Percentiles rank a stretch among this genome's conserved stretches.
Conservation (phyloP, 2,888 invertebrate genomes). For the Neocrepidodera transversa region DNA sequence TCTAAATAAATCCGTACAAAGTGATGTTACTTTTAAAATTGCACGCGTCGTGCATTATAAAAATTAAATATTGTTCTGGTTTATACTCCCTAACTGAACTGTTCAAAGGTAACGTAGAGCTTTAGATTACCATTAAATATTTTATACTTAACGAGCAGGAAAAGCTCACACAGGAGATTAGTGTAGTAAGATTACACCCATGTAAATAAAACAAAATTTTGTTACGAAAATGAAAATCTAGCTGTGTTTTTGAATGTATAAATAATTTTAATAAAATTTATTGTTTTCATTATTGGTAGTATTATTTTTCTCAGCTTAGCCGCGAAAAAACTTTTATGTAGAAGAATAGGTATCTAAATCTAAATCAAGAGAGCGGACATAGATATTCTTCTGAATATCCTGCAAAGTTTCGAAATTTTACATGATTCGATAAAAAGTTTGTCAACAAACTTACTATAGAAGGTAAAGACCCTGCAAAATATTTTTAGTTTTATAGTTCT, state of each 20-base stretch:
- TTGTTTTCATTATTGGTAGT: too few species aligned
- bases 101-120: neutral
- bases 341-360: conserved; percentile 4
- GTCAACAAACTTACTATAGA: conserved; percentile 12
- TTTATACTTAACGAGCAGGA: conserved; percentile 27
- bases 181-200: conserved; percentile 32
- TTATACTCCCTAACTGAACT: too few species aligned
- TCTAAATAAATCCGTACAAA: too few species aligned
- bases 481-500: conserved; percentile 17
- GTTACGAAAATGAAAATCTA: neutral
- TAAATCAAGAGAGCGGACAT: conserved; percentile 3
- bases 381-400: conserved; percentile 9
- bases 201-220: conserved; percentile 11
- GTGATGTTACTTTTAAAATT: too few species aligned
- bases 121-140: conserved; percentile 25
- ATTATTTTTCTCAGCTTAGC: neutral
- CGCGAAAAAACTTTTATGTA: neutral
- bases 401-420: conserved; percentile 7
- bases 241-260: too few species aligned
- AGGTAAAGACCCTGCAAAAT: conserved; percentile 6
- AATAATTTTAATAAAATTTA: too few species aligned
- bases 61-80: too few species aligned
- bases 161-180: conserved; percentile 25
- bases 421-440: conserved; percentile 15
- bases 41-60: too few species aligned